Conservation (phyloP, 1,140 invertebrate genomes). For the Cyclargus thomasi region DNA sequence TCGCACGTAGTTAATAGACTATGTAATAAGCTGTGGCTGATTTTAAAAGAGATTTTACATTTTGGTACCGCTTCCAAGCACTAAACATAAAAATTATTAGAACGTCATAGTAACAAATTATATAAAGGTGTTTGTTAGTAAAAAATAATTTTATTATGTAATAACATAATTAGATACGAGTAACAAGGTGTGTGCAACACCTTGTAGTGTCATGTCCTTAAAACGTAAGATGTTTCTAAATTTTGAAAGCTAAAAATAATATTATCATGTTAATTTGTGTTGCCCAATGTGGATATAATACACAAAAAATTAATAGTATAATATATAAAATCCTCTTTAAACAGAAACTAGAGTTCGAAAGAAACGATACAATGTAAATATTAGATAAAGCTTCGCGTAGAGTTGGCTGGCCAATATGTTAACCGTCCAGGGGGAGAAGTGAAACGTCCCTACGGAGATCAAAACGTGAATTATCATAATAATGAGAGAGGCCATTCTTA, state of each 20-base stretch:
- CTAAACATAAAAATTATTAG: too few relatives aligned
- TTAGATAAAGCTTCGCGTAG: conserved; percentile 45
- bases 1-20: neutral
- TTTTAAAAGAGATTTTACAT: neutral
- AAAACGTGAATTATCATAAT: conserved; percentile 62
- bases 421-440: conserved; percentile 41
- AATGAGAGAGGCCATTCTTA: conserved; percentile 45
- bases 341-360: neutral
- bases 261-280: too few relatives aligned
- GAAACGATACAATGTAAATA: conserved; percentile 41
- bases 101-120: neutral
- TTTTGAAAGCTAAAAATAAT: too few relatives aligned
- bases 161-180: too few relatives aligned
- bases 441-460: conserved; percentile 41
- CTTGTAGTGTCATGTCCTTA: too few relatives aligned
- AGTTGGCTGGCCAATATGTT: conserved; percentile 54
- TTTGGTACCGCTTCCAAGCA: neutral
- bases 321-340: neutral
- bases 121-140: neutral
- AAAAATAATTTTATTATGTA: too few relatives aligned
- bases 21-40: neutral
- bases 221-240: too few relatives aligned
- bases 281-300: too few relatives aligned
- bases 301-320: too few relatives aligned
- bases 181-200: too few relatives aligned